A percentile compares a stretch with the other conserved stretches of the same genome.
Evolutionary conservation across 2,888 invertebrate genomes (phyloP).

Genomic region (Lochmaea capreae): DNA sequence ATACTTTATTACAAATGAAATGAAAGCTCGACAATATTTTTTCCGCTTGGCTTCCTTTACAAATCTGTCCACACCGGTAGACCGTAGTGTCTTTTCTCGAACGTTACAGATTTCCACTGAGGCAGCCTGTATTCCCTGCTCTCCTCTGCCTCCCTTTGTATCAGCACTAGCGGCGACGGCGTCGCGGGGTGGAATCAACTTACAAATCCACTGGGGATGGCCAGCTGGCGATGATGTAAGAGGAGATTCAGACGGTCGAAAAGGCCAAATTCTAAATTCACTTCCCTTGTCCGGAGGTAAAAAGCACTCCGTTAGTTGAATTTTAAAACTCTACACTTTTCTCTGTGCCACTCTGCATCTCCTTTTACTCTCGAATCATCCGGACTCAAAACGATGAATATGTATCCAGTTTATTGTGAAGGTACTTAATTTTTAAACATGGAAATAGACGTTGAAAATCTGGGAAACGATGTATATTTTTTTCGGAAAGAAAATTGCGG

Average conservation of each 20-base stretch:
- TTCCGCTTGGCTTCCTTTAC: not conserved
- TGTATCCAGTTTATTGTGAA: slow-evolving; percentile 31
- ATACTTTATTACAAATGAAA: no score
- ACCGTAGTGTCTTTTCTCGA: slow-evolving; percentile 27
- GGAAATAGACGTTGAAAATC: not conserved
- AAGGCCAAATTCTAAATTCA: slow-evolving; percentile 64
- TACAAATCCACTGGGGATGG: slow-evolving; percentile 65
- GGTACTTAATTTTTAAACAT: slow-evolving; percentile 23
- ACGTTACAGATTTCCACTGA: slow-evolving; percentile 43
- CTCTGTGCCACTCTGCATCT: slow-evolving; percentile 23
- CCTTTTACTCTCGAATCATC: slow-evolving; percentile 14
- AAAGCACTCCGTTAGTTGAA: slow-evolving; percentile 64
- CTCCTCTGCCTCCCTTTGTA: slow-evolving; percentile 20
- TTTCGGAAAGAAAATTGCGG: not conserved
- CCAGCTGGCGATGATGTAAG: slow-evolving; percentile 63
- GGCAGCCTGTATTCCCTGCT: slow-evolving; percentile 19
- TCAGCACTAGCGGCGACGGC: slow-evolving; percentile 36
- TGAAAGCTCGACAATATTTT: no score
- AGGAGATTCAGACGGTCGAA: slow-evolving; percentile 56
- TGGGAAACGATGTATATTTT: not conserved
- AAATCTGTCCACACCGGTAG: not conserved
- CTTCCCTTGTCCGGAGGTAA: slow-evolving; percentile 67
- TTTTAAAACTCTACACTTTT: slow-evolving; percentile 59
- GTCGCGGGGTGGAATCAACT: slow-evolving; percentile 59
- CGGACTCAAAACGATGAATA: slow-evolving; percentile 26